Evolutionary conservation across 2,113 vertebrate genomes (phyloP).

Genomic region (Ctenomys sociabilis): DNA sequence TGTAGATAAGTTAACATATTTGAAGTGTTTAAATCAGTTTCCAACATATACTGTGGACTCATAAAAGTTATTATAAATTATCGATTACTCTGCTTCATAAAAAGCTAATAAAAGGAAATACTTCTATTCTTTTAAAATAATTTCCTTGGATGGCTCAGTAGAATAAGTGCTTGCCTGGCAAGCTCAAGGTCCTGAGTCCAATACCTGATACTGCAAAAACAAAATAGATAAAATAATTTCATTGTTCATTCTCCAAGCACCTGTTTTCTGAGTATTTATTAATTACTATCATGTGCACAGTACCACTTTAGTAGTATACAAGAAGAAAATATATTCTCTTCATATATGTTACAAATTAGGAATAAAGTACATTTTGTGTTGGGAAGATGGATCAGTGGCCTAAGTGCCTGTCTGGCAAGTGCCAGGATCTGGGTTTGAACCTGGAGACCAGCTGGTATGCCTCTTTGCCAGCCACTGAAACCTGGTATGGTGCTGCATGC

Average conservation of each 20-base stretch:
- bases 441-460: no score
- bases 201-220: no score
- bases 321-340: neutral
- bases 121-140: neutral
- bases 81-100: neutral
- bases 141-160: no score
- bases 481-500: no score
- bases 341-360: neutral
- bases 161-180: no score
- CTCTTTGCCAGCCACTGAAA: no score
- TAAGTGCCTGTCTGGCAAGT: no score
- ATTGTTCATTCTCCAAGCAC: neutral
- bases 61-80: neutral
- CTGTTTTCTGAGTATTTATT: neutral
- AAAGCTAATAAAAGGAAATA: neutral
- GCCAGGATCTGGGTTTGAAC: no score
- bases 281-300: neutral
- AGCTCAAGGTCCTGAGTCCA: no score
- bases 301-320: neutral
- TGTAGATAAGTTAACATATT: neutral
- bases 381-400: no score
- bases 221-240: neutral
- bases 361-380: neutral
- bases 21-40: neutral
- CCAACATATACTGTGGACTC: neutral